Conservation (phyloP, 2,888 invertebrate species). For the Nemotelus nigrinus region DNA sequence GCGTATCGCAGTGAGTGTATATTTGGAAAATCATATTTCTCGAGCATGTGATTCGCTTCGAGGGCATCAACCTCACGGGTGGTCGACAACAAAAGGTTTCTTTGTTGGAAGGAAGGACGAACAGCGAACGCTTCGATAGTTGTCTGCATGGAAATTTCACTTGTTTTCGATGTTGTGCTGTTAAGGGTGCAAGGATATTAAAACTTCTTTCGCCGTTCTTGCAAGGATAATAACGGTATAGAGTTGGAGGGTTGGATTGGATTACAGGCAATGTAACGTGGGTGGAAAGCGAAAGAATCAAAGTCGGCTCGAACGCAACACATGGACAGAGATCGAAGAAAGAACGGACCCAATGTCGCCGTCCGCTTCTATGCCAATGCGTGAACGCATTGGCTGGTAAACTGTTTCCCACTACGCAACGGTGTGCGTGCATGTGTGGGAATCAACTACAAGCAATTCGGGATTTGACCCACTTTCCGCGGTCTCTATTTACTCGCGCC, state of each 20-base stretch:
- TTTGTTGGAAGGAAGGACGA: background rate
- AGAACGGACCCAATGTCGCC: background rate
- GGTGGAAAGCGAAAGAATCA: background rate
- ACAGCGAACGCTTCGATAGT: background rate
- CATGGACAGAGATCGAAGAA: background rate
- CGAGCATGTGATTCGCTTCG: background rate
- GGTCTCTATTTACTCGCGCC: slow-evolving; percentile 24
- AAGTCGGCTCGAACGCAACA: background rate
- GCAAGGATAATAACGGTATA: too few species aligned
- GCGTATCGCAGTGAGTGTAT: slow-evolving; percentile 14
- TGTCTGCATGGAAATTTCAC: background rate
- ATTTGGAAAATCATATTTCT: slow-evolving; percentile 16
- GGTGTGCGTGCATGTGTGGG: background rate
- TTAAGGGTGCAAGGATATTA: too few species aligned
- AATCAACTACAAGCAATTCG: slow-evolving; percentile 13
- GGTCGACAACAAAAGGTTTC: too few species aligned
- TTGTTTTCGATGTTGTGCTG: background rate
- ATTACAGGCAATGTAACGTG: background rate
- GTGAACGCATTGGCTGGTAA: background rate
- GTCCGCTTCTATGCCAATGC: background rate
- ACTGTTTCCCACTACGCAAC: background rate
- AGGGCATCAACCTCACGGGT: background rate
- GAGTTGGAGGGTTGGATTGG: too few species aligned
- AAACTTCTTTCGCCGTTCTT: too few species aligned
- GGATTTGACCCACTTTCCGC: slow-evolving; percentile 43